Base-by-base conservation (phyloP, 2,888 invertebrate genomes). In the Lypha dubia region DNA sequence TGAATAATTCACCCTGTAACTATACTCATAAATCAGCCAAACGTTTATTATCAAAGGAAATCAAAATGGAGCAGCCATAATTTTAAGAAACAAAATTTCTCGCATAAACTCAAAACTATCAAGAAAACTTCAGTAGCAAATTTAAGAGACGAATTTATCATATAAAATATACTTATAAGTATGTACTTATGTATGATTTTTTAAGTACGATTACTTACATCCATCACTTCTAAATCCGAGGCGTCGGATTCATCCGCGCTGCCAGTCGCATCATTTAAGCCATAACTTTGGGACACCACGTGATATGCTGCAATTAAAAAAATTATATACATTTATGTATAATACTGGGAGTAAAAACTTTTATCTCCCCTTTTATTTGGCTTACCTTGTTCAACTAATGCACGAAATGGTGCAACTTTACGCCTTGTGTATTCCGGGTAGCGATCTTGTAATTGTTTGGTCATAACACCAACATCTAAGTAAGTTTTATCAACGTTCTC, bases 391-490 rank as follows among this genome's bases (percentile, higher is more conserved):
- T 95, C 95, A n/a, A 97, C 97, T 90, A 95, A 93, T 79, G 94
- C 94, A 89, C 95, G 94, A 91, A 98, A 97, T n/a, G 96, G 95
- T 77, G 93, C 94, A 83, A 95, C 94, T 92, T 97, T 97, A 89
- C 96, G 95, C 89, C 95, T 95, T 79, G 94, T 94, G 93, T 98
- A 98, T 89, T 98, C 97, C 75, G 95, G 93, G 89, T 94, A 95
- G 88, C 94, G 94, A 88, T 94, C 94, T 93, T 96, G 96, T 71
- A 97, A 93, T 88, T 95, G 94, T 91, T 96, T 95, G 88, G 97
- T 96, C 96, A 97, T 97, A 89, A 95, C 94, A 90, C 95, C 95
- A 79, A 97, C 95, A 93, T 97, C 96, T 86, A 97, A 94, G 90
- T 95, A 96, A 8, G 95, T 95, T 92, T 96, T 95, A 88, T 96